Evolutionary conservation across 2,888 invertebrate species (phyloP).

Genomic region (Capitulum mitella): DNA sequence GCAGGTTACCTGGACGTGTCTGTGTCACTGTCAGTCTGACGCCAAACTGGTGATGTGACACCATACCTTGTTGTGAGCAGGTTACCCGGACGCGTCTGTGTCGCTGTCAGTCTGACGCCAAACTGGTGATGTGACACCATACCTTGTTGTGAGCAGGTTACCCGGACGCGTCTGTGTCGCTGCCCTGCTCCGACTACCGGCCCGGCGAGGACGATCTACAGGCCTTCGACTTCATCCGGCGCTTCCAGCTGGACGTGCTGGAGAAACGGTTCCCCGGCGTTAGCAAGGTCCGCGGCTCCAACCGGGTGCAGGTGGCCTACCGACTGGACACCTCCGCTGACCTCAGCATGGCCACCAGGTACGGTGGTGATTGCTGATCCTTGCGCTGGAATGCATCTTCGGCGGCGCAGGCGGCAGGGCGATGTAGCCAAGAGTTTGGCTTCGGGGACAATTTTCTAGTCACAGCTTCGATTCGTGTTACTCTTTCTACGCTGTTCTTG

Average conservation of each 20-base stretch:
- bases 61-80: too few species aligned
- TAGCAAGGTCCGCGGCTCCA: conserved; percentile 63
- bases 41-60: too few species aligned
- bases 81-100: background rate
- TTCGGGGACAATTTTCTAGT: too few species aligned
- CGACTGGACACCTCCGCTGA: conserved; percentile 65
- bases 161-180: background rate
- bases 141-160: background rate
- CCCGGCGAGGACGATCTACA: conserved; percentile 62
- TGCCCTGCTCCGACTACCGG: conserved; percentile 36
- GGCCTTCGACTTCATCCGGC: conserved; percentile 72
- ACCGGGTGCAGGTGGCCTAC: conserved; percentile 69
- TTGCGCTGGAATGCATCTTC: too few species aligned
- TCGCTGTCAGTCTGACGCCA: too few species aligned
- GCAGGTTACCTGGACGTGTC: too few species aligned
- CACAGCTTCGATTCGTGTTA: too few species aligned
- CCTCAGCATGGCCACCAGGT: conserved; percentile 65
- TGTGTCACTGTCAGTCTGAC: too few species aligned
- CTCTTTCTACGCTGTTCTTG: too few species aligned
- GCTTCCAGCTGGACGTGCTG: conserved; percentile 51
- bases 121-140: background rate
- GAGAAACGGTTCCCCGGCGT: conserved; percentile 49
- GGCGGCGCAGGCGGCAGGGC: too few species aligned
- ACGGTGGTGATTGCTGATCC: too few species aligned
- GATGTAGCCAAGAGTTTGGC: too few species aligned